Percentiles rank a stretch among this genome's conserved stretches.
Conservation (phyloP, 2,888 invertebrate genomes). For the Alitta virens region DNA sequence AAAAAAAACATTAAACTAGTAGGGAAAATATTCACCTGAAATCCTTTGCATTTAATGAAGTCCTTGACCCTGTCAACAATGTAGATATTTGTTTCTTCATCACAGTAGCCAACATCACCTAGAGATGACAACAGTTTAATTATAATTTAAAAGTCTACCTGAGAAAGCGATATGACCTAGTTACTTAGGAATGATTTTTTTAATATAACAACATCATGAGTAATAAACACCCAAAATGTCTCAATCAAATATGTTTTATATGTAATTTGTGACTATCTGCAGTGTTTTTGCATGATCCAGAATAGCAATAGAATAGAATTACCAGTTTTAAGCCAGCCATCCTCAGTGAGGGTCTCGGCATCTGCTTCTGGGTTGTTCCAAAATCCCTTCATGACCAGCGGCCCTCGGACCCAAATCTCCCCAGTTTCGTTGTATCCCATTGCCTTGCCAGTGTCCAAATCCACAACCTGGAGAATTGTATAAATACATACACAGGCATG, state of each 20-base stretch:
- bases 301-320: not conserved
- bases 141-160: too few species aligned
- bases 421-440: constrained; percentile 51
- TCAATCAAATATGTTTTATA: too few species aligned
- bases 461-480: not conserved
- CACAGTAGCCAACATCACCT: not conserved
- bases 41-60: not conserved
- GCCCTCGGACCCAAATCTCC: constrained; percentile 68
- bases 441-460: not conserved
- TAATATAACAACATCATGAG: too few species aligned
- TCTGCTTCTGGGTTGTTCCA: constrained; percentile 75
- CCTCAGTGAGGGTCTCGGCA: constrained; percentile 69
- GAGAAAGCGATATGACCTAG: too few species aligned
- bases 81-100: not conserved
- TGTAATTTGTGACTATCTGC: not conserved
- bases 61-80: not conserved
- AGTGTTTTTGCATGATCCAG: not conserved
- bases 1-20: too few species aligned
- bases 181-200: too few species aligned
- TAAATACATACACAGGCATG: too few species aligned
- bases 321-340: constrained; percentile 88
- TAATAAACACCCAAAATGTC: too few species aligned
- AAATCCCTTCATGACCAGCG: constrained; percentile 72
- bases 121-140: too few species aligned
- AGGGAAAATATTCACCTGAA: not conserved